Base-by-base conservation (phyloP, 2,797 vertebrate genomes). In the Helostoma temminkii region DNA sequence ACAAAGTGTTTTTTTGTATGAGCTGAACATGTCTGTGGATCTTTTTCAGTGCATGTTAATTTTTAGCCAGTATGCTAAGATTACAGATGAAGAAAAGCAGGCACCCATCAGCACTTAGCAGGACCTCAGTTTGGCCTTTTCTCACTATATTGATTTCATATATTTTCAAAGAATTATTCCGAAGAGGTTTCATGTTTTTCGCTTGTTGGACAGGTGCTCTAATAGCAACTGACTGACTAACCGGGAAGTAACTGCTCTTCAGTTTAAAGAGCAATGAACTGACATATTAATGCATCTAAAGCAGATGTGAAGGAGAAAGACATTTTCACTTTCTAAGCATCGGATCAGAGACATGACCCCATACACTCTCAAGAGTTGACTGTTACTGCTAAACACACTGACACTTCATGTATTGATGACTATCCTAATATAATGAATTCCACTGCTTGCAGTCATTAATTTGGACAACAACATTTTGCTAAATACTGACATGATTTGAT, bases 31-130 rank as follows among this genome's bases (percentile, higher is more conserved):
- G 32, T 55, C 65, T 66, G 54, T 43, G 48, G 48, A 45, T 32
- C 47, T 52, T 56, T 57, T 60, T 12, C n/a, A 21, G 61, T 36
- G 26, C 32, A 34, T 34, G 34, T 60, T 82, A 43, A 54, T 59
- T 78, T 81, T 80, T 74, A 59, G 57, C 56, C 47, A 4, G 36
- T 45, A 36, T 36, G 62, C 41, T 63, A 19, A 65, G 59, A 74
- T 80, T 72, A 77, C 25, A 3, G 56, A 66, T 85, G 85, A 82
- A 79, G 66, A 75, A 81, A 83, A 88, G 66, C 86, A 87, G 79
- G 42, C 81, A 46, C 66, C 57, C 39, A 22, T 79, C 56, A 15
- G 54, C 62, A 76, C 64, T 70, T 66, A 46, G 30, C 71, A 61
- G 34, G 43, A 46, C 37, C 21, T 67, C 48, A 22, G 4, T 64